These are phyloP conservation scores for Bombyx mandarina DNA, from an alignment of 1,140 invertebrate genomes.

Conservation along the genomic window DNA sequence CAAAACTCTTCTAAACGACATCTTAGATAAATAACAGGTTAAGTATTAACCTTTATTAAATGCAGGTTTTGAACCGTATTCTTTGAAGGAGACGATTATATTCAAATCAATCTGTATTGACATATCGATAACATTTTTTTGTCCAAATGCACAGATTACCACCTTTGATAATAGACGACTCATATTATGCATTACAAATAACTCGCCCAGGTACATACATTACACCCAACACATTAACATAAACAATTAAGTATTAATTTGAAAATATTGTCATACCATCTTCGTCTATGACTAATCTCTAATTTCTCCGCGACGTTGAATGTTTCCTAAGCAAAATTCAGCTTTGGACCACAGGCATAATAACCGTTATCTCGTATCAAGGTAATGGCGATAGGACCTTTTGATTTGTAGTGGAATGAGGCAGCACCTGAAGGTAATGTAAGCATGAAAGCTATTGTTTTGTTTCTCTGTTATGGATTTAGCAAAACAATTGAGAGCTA, in stretches of 20 bases:
- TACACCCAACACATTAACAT: constrained; percentile 18
- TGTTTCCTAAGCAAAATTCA: not conserved
- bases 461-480: no score
- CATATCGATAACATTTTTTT: no score
- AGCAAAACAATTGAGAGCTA: no score
- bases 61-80: no score
- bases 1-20: no score
- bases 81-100: no score
- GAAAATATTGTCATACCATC: constrained; percentile 31
- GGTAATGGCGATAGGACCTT: constrained; percentile 9
- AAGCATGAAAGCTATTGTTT: not conserved
- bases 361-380: not conserved
- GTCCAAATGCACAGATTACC: no score
- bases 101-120: no score
- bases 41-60: no score
- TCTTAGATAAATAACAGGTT: no score
- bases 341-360: constrained; percentile 3
- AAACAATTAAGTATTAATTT: constrained; percentile 31
- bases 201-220: not conserved
- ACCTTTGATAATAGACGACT: no score
- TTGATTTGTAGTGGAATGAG: constrained; percentile 10
- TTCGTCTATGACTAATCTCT: constrained; percentile 30
- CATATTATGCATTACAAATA: no score
- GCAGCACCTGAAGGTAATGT: constrained; percentile 22
- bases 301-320: not conserved